Evolutionary conservation across 2,113 vertebrate species (phyloP).

Genomic region (Scalopus aquaticus): DNA sequence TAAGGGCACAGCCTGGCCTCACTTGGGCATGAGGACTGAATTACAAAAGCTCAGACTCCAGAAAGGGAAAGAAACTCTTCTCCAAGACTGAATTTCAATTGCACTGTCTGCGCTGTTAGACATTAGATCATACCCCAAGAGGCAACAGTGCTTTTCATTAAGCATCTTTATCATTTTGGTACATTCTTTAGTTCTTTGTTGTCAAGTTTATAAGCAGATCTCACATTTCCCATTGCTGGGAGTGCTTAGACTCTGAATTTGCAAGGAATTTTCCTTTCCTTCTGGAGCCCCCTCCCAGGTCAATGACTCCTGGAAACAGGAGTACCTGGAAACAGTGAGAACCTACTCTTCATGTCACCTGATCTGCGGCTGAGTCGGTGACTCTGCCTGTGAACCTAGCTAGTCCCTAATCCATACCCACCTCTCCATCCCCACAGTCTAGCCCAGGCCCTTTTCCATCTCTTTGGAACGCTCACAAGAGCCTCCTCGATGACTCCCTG

Average conservation of each 20-base stretch:
- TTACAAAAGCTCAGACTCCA: not conserved
- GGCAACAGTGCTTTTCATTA: not conserved
- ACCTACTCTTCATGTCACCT: not conserved
- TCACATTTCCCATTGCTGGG: not conserved
- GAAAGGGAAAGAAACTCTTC: not conserved
- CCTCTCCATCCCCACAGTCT: not conserved
- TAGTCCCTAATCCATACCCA: not conserved
- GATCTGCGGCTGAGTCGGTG: not conserved
- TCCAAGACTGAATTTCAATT: conserved; percentile 27
- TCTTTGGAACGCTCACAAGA: not conserved
- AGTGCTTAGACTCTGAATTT: not conserved
- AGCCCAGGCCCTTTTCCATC: not conserved
- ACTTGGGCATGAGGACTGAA: not conserved
- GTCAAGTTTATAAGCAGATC: not conserved
- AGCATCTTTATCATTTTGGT: not conserved
- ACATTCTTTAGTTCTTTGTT: not conserved
- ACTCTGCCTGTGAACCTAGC: no score
- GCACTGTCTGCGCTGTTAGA: not conserved
- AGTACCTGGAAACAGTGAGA: rapidly evolving
- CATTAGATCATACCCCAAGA: conserved; percentile 17
- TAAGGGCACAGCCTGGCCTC: not conserved
- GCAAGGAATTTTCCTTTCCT: not conserved
- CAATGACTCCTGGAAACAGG: not conserved
- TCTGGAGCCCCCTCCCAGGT: not conserved
- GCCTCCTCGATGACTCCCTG: not conserved